Evolutionary conservation across 1,140 invertebrate species (phyloP).

Genomic region (Drosophila littoralis): DNA sequence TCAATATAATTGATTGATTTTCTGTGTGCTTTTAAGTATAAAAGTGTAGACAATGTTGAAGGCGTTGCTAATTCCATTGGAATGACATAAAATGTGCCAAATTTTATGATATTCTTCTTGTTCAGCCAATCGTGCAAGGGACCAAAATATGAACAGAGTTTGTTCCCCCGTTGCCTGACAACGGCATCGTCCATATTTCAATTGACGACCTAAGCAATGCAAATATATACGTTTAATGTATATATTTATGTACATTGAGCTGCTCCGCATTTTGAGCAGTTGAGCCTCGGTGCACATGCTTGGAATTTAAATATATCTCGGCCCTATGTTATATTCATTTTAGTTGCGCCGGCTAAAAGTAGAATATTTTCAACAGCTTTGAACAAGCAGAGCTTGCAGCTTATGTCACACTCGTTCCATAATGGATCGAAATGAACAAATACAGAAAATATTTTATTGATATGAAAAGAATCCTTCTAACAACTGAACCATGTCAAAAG

Average conservation of each 20-base stretch:
- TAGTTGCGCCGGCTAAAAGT: neutral
- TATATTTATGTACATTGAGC: slow-evolving; percentile 7
- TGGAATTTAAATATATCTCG: slow-evolving; percentile 4
- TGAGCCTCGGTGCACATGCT: slow-evolving; percentile 4
- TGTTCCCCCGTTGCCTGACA: slow-evolving; percentile 2
- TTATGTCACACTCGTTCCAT: neutral
- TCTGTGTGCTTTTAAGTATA: slow-evolving; percentile 17
- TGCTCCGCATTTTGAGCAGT: neutral
- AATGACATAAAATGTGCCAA: slow-evolving; percentile 28
- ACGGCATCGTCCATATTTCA: slow-evolving; percentile 12
- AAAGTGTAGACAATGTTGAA: slow-evolving; percentile 26
- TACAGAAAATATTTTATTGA: slow-evolving; percentile 2
- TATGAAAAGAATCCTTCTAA: slow-evolving; percentile 4
- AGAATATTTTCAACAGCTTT: neutral
- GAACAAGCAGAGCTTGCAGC: neutral
- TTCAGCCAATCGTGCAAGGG: slow-evolving; percentile 6
- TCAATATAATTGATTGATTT: slow-evolving; percentile 33
- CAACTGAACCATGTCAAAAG: slow-evolving; percentile 5
- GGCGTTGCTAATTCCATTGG: slow-evolving; percentile 17
- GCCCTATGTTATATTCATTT: neutral
- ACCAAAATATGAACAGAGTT: slow-evolving; percentile 7
- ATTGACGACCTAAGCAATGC: slow-evolving; percentile 14
- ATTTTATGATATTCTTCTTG: slow-evolving; percentile 29
- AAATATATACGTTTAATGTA: slow-evolving; percentile 12
- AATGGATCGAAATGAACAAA: slow-evolving; percentile 4